Evolutionary conservation across 2,113 vertebrate species (phyloP).

Genomic region (Apteryx owenii): DNA sequence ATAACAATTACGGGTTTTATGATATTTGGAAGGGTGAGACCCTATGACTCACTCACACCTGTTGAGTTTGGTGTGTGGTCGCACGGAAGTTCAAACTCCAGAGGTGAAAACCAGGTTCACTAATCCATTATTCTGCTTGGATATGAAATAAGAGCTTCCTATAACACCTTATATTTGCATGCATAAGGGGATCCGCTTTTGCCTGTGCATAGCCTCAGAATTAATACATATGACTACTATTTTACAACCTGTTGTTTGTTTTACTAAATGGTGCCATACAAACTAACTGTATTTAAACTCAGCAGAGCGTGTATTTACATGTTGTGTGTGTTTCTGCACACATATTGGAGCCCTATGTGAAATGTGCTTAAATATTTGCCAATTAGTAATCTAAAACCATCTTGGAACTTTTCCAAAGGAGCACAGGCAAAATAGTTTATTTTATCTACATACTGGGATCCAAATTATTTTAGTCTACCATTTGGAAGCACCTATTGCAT

Average conservation of each 20-base stretch:
- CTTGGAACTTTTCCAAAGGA: neutral
- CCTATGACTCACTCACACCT: fast-evolving
- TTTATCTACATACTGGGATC: neutral
- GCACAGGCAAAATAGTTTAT: neutral
- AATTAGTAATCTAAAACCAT: neutral
- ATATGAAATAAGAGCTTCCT: neutral
- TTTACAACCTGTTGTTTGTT: neutral
- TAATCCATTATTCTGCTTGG: neutral
- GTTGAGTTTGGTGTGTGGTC: neutral
- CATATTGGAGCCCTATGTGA: neutral
- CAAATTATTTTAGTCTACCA: neutral
- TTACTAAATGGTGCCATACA: neutral
- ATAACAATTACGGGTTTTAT: neutral
- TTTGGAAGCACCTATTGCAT: neutral
- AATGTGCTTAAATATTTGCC: neutral
- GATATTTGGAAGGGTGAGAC: neutral
- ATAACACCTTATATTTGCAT: fast-evolving
- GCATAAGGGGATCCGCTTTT: neutral
- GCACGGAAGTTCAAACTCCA: neutral
- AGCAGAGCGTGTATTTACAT: neutral
- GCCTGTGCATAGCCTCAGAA: neutral
- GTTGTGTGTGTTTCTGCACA: neutral
- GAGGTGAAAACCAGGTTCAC: neutral
- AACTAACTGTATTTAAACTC: neutral
- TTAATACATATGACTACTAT: neutral